A percentile compares a stretch with the other conserved stretches of the same genome.
phyloP scores from a whole-genome alignment of 2,797 vertebrate species.

The Tympanoctomys barrerae region DNA sequence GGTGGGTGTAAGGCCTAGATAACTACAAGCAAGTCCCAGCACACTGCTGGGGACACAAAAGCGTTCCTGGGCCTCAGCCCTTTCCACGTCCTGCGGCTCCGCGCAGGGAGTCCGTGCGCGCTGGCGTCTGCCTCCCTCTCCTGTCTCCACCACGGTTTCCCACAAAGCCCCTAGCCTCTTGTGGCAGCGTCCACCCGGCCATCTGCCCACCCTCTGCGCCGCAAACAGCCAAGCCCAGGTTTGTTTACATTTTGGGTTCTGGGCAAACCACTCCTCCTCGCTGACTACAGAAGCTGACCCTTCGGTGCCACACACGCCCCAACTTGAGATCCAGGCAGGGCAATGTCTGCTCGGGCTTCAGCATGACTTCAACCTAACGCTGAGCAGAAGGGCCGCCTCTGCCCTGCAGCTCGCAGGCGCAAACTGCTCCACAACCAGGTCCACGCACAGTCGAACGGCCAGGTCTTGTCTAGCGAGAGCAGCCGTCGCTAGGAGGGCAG shows the following conservation, averaged over 20 bases:
- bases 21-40: not conserved
- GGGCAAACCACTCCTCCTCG: not conserved
- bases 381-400: not conserved
- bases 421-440: not conserved
- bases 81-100: not conserved
- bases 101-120: not conserved
- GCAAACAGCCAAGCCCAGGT: not conserved
- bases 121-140: not conserved
- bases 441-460: not conserved
- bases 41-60: not conserved
- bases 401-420: not conserved
- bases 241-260: not conserved
- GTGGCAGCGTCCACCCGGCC: not conserved
- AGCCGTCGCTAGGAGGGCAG: too few species aligned
- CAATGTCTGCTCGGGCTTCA: not conserved
- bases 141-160: not conserved
- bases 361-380: not conserved
- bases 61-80: not conserved
- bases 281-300: constrained; percentile 1
- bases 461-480: too few species aligned
- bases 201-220: not conserved
- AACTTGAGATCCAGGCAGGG: not conserved
- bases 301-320: not conserved
- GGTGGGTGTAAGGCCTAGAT: not conserved
- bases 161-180: not conserved